A percentile compares a stretch with the other conserved stretches of the same genome.
phyloP scores from a whole-genome alignment of 35 echinoderm and acorn worm genomes.

The Acanthaster planci region DNA sequence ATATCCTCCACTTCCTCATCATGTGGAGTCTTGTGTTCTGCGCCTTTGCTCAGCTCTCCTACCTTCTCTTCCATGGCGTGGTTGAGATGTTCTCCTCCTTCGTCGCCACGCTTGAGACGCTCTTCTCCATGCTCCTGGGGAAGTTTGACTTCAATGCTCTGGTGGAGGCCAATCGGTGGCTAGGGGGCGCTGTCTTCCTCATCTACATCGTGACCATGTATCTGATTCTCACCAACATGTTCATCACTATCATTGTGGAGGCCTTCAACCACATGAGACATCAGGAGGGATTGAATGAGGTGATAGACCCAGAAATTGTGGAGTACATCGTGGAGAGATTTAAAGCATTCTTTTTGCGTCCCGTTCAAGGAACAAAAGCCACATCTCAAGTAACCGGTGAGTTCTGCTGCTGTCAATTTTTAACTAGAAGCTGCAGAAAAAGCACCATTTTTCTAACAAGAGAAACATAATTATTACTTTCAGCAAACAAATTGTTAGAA shows the following conservation, averaged over 20 bases:
- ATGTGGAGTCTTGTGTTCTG: slow-evolving; percentile 57
- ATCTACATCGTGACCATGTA: slow-evolving; percentile 55
- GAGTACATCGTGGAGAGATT: slow-evolving; percentile 57
- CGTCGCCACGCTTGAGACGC: slow-evolving; percentile 39
- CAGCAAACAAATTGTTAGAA: neutral
- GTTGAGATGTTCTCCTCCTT: slow-evolving; percentile 37
- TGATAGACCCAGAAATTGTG: slow-evolving; percentile 45
- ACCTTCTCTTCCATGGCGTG: slow-evolving; percentile 40
- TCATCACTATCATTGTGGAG: slow-evolving; percentile 60
- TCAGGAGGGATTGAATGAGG: neutral
- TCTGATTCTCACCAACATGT: slow-evolving; percentile 66
- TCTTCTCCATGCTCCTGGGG: slow-evolving; percentile 63
- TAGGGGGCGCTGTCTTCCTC: slow-evolving; percentile 53
- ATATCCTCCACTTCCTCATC: slow-evolving; percentile 54
- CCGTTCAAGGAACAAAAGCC: neutral
- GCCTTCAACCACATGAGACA: slow-evolving; percentile 33
- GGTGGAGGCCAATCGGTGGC: slow-evolving; percentile 5
- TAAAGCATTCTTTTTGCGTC: slow-evolving; percentile 21
- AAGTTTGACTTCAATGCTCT: slow-evolving; percentile 59
- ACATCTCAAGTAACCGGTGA: no score
- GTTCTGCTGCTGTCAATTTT: no score
- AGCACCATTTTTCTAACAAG: neutral
- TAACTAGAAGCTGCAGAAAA: neutral
- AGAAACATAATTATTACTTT: neutral
- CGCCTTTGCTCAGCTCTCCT: slow-evolving; percentile 50